Conservation (phyloP, 1,140 invertebrate species). For the Cyphomyrmex costatus region DNA sequence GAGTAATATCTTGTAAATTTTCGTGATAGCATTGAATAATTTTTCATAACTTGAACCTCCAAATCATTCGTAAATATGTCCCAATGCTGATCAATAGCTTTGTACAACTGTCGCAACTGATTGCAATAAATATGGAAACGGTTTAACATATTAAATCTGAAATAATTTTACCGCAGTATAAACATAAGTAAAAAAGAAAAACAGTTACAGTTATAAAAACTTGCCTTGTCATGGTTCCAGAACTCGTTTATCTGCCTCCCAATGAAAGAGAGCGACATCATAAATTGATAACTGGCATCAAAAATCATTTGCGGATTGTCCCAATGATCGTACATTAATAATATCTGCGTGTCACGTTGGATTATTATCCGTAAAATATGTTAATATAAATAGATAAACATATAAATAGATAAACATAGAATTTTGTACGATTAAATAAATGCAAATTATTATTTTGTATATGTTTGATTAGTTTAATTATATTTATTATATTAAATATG, state of each 20-base stretch:
- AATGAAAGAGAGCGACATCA: background rate
- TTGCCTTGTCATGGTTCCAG: background rate
- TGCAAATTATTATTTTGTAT: background rate
- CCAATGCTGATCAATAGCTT: slow-evolving; percentile 33
- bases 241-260: background rate
- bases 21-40: slow-evolving; percentile 23
- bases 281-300: slow-evolving; percentile 11
- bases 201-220: background rate
- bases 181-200: background rate
- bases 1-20: slow-evolving; percentile 32
- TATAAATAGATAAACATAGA: background rate
- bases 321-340: slow-evolving; percentile 18
- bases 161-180: background rate
- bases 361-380: background rate
- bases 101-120: slow-evolving; percentile 28
- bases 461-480: background rate
- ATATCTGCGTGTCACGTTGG: background rate
- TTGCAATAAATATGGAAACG: slow-evolving; percentile 3
- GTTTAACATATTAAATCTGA: slow-evolving; percentile 1
- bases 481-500: background rate
- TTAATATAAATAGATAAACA: background rate
- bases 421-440: background rate
- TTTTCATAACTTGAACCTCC: slow-evolving; percentile 15
- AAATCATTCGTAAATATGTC: slow-evolving; percentile 28
- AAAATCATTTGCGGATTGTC: background rate